These are phyloP conservation scores for Nyctalus aviator DNA, from an alignment of 2,797 vertebrate species.

Conservation along the genomic window DNA sequence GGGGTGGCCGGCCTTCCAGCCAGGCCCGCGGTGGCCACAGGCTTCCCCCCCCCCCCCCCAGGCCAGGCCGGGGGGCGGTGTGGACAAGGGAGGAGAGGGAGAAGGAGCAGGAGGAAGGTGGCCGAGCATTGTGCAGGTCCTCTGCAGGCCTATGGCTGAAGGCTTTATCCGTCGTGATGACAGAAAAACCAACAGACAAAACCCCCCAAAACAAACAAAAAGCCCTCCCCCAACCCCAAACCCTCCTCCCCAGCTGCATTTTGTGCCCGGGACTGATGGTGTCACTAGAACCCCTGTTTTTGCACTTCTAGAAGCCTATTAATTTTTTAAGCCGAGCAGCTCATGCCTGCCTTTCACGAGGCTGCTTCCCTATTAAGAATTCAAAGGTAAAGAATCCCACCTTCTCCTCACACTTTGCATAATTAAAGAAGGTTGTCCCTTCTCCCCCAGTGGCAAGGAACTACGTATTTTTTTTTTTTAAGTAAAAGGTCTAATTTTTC, in stretches of 20 bases:
- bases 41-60: not conserved
- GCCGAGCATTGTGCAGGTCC: not conserved
- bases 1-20: not conserved
- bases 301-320: constrained; percentile 59
- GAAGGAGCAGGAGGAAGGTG: not conserved
- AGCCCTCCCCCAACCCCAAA: not conserved
- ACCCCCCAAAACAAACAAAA: not conserved
- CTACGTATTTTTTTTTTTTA: constrained; percentile 63
- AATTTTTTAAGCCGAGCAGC: constrained; percentile 81
- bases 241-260: constrained; percentile 78
- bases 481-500: constrained; percentile 74
- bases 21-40: not conserved
- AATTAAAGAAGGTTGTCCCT: constrained; percentile 28
- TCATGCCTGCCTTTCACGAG: constrained; percentile 76
- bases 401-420: constrained; percentile 51
- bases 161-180: not conserved
- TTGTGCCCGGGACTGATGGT: constrained; percentile 81
- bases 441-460: not conserved
- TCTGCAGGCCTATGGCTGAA: not conserved
- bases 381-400: constrained; percentile 68
- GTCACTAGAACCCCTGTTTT: constrained; percentile 82
- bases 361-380: constrained; percentile 69
- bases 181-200: not conserved
- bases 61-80: not conserved
- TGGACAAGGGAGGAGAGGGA: not conserved